Base-by-base conservation (phyloP, 2,888 invertebrate genomes). In the Scaeva pyrastri region DNA sequence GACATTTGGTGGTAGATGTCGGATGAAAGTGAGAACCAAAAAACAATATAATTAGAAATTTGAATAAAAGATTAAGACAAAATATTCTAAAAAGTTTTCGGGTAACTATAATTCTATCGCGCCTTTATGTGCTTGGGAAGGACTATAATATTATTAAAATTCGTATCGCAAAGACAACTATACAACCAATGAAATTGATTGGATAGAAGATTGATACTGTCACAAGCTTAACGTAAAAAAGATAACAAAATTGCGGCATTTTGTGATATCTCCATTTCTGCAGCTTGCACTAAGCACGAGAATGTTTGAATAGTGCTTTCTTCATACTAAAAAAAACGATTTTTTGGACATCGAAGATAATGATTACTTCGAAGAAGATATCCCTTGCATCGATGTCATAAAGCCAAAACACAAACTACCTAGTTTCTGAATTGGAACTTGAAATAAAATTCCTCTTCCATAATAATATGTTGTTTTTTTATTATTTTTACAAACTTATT, bases 1-100 rank as follows among this genome's bases (percentile, higher is more conserved):
- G 31, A 56, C 12, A 31, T 31, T 56, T 56, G 55, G 55, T 56
- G 55, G 55, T 56, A 26, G 4, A 31, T 56, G 31, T 8, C 31
- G n/a, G 31, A 56, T 36, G 4, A 56, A 16, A 16, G 1, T 36
- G 56, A 56, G 26, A 56, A 2, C 2, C 56, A 36, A 56, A 31
- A 16, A 14, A 31, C 31, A 36, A 56, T 56, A 11, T n/a, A n/a
- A n/a, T n/a, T n/a, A n/a, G 11, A 11, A 36, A 12, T 36, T 16
- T 4, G 10, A 56, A 16, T 56, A 1, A 56, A 16, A 31, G n/a
- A 36, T 3, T 56, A 11, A 36, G 16, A 56, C 11, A 16, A 23
- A 6, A 14, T 52, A 23, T 12, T 14, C 52, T n/a, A 14, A 52
- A 21, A 14, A 23, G 12, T 23, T 52, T 52, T 52, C 23, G 50